Percentiles rank a stretch among this genome's conserved stretches.
phyloP scores from a whole-genome alignment of 1,140 invertebrate species.

The Linepithema humile region DNA sequence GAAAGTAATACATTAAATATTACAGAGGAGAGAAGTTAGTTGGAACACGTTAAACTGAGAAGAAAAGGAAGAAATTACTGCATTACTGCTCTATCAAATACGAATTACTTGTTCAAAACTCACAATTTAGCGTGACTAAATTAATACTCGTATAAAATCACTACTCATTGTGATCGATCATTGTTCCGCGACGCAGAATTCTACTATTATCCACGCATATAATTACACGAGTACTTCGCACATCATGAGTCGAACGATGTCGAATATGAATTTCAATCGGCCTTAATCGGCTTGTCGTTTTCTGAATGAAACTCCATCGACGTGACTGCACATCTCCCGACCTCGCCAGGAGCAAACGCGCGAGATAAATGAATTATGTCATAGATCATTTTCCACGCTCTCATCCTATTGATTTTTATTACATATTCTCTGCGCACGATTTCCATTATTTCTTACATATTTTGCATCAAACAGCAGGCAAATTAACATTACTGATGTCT shows the following conservation, averaged over 20 bases:
- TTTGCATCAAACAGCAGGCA: background rate
- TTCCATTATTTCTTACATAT: slow-evolving; percentile 13
- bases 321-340: slow-evolving; percentile 24
- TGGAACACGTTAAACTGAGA: background rate
- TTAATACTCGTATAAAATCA: slow-evolving; percentile 11
- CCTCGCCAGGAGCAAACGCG: slow-evolving; percentile 18
- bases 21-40: slow-evolving; percentile 14
- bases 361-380: slow-evolving; percentile 40
- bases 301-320: slow-evolving; percentile 50
- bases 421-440: background rate
- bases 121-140: slow-evolving; percentile 16
- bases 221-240: background rate
- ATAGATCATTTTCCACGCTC: slow-evolving; percentile 53
- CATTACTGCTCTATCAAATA: background rate
- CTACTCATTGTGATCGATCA: background rate
- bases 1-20: slow-evolving; percentile 38
- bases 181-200: background rate
- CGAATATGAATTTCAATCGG: slow-evolving; percentile 35
- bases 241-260: slow-evolving; percentile 4
- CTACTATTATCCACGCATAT: background rate
- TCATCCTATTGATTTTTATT: slow-evolving; percentile 33
- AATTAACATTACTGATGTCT: background rate
- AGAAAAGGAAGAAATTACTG: slow-evolving; percentile 2
- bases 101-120: background rate
- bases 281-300: slow-evolving; percentile 40